Base-by-base conservation (phyloP, 1,140 invertebrate genomes). In the Drosophila kohkoa region DNA sequence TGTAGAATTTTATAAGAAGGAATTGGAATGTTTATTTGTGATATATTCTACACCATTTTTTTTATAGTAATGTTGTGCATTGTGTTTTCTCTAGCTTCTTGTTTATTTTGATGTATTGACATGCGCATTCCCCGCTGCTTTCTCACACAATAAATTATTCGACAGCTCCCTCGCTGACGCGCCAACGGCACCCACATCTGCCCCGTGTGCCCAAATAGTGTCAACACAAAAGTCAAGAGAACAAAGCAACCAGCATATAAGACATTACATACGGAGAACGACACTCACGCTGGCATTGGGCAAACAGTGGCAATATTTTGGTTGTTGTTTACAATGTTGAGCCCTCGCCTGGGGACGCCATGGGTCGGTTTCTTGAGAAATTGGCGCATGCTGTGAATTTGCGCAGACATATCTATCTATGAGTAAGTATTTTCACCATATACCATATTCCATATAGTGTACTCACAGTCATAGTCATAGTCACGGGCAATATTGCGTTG, bases 301-400 rank as follows among this genome's bases (percentile, higher is more conserved):
- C 69, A 85, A 85, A 89, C 83, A 81, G 83, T 89, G 81, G 83
- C 83, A 88, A 88, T 82, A 89, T 88, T 88, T 81, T 85, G 82
- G 81, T 38, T 46, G 74, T 48, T 76, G 74, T 76, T 76, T 77
- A 77, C 75, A 77, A 57, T 43, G 49, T 35, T 55, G 35, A 63
- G 64, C 82, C 82, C 82, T 78, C 67, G 82, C 70, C 82, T 66
- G 70, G 79, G 69, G 69, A 64, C 69, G 58, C 70, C 66, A 78
- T 70, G 73, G 72, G 72, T 82, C 55, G 78, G 76, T 90, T 88
- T 88, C 83, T 72, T 85, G 70, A 79, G 83, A 88, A 88, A 88
- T 89, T 88, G 83, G 83, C 83, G 83, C 83, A 88, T 89, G 83
- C 83, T 88, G 83, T 81, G 75, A 77, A 68, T 73, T 73, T 54